Evolutionary conservation across 2,888 invertebrate species (phyloP).

Genomic region (Cantharis lateralis): DNA sequence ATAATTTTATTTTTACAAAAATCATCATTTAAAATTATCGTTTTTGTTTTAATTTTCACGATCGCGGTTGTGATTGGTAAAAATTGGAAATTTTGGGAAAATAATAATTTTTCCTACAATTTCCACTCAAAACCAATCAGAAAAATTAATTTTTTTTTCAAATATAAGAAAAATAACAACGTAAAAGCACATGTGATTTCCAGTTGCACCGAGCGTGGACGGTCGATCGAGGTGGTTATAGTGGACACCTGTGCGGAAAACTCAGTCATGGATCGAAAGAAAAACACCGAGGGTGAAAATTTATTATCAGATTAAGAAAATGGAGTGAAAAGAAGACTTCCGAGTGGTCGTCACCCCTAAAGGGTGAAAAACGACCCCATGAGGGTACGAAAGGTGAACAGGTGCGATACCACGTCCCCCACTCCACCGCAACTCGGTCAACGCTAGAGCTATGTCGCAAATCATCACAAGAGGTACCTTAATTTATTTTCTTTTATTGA

Average conservation of each 20-base stretch:
- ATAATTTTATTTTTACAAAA: conserved; percentile 5
- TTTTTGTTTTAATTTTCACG: neutral
- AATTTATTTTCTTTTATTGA: conserved; percentile 42
- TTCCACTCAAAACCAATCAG: neutral
- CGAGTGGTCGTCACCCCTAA: conserved; percentile 20
- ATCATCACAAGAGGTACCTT: conserved; percentile 49
- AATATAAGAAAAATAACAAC: conserved; percentile 26
- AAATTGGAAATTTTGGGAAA: neutral
- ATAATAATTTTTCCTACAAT: neutral
- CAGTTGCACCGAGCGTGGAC: conserved; percentile 40
- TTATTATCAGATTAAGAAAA: conserved; percentile 24
- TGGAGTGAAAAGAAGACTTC: conserved; percentile 17
- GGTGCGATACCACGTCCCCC: conserved; percentile 48
- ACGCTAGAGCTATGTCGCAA: conserved; percentile 49
- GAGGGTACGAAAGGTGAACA: conserved; percentile 52
- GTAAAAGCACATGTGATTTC: conserved; percentile 44
- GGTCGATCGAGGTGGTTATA: conserved; percentile 41
- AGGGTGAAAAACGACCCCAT: conserved; percentile 33
- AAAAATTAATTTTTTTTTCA: conserved; percentile 10
- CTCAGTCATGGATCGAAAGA: conserved; percentile 66
- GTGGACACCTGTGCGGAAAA: conserved; percentile 66
- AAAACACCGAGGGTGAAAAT: conserved; percentile 48
- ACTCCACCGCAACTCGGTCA: conserved; percentile 45
- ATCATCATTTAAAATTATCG: neutral
- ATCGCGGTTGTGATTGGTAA: neutral